Conservation (phyloP, 2,888 invertebrate species). For the Erebia aethiops region DNA sequence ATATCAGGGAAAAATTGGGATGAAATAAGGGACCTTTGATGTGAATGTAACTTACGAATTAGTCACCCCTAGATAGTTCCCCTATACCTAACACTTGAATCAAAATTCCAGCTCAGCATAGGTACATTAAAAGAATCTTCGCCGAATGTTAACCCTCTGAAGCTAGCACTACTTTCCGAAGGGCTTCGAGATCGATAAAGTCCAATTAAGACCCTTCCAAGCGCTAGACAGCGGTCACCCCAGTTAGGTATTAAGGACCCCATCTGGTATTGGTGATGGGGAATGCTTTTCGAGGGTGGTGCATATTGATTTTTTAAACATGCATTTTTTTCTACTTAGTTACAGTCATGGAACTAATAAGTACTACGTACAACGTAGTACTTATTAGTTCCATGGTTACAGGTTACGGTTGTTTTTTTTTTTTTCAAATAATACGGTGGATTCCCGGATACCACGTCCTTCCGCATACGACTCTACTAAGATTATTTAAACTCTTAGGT, state of each 20-base stretch:
- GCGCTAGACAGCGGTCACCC: conserved; percentile 39
- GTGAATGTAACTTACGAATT: not conserved
- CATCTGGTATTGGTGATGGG: conserved; percentile 36
- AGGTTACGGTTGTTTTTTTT: too few relatives aligned
- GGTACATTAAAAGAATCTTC: conserved; percentile 7
- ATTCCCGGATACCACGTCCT: too few relatives aligned
- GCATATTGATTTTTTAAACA: conserved; percentile 34
- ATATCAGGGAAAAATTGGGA: not conserved
- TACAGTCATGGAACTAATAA: too few relatives aligned
- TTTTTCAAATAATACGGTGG: too few relatives aligned
- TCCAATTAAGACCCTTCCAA: conserved; percentile 39
- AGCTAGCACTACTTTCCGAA: conserved; percentile 21
- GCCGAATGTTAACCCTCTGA: conserved; percentile 18
- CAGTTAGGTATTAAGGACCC: conserved; percentile 35
- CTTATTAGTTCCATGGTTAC: too few relatives aligned
- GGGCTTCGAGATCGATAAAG: conserved; percentile 38
- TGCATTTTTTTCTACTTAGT: too few relatives aligned
- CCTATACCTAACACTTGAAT: not conserved
- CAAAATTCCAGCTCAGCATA: conserved; percentile 10
- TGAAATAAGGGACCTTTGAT: not conserved
- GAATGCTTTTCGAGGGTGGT: conserved; percentile 32
- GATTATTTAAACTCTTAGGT: too few relatives aligned
- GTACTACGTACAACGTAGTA: too few relatives aligned
- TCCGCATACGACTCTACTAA: too few relatives aligned
- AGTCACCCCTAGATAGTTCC: not conserved